Evolutionary conservation across 2,113 vertebrate genomes (phyloP).

Genomic region (Caretta caretta): DNA sequence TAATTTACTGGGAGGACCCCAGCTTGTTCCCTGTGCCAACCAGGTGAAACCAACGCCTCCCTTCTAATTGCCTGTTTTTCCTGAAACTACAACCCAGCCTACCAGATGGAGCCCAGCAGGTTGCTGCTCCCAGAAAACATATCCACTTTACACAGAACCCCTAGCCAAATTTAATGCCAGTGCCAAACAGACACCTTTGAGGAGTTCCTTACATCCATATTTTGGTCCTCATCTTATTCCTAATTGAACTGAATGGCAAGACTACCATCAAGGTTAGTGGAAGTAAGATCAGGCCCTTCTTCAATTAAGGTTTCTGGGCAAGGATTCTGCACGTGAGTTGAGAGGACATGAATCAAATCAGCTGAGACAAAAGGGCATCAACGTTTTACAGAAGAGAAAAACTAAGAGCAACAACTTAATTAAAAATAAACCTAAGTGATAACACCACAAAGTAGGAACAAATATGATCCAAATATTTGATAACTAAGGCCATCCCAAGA

Average conservation of each 20-base stretch:
- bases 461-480: background rate
- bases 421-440: background rate
- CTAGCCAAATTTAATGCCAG: background rate
- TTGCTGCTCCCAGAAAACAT: slow-evolving; percentile 22
- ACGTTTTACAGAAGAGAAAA: background rate
- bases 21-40: background rate
- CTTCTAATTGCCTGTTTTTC: slow-evolving; percentile 63
- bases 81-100: slow-evolving; percentile 33
- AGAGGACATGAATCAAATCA: slow-evolving; percentile 10
- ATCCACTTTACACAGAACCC: slow-evolving; percentile 1
- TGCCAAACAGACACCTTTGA: background rate
- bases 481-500: background rate
- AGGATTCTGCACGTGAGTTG: background rate
- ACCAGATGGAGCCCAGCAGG: slow-evolving; percentile 15
- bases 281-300: background rate
- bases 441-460: background rate
- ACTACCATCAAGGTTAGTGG: background rate
- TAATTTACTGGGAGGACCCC: slow-evolving; percentile 69
- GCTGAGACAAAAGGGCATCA: background rate
- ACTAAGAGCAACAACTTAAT: background rate
- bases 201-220: background rate
- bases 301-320: background rate
- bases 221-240: background rate
- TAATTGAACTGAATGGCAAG: background rate
- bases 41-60: slow-evolving; percentile 59